These are phyloP conservation scores for Pissodes strobi DNA, from an alignment of 1,140 invertebrate genomes.

Conservation along the genomic window DNA sequence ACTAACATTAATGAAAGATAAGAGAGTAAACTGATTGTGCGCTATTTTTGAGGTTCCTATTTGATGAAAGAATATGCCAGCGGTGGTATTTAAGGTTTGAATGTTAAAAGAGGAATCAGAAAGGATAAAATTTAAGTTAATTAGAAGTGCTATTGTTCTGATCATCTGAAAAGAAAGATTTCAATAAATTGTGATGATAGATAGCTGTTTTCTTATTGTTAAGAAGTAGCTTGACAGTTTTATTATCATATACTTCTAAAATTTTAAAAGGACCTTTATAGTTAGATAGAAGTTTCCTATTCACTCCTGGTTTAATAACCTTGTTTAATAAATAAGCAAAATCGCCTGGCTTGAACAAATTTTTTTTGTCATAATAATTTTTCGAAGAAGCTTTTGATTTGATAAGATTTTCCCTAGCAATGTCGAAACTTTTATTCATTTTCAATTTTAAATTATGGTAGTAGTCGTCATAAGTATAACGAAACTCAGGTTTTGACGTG, in stretches of 20 bases:
- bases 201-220: constrained; percentile 24
- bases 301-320: constrained; percentile 14
- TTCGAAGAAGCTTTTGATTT: constrained; percentile 45
- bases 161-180: constrained; percentile 36
- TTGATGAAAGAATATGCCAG: too few relatives aligned
- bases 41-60: too few relatives aligned
- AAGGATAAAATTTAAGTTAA: too few relatives aligned
- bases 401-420: too few relatives aligned
- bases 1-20: too few relatives aligned
- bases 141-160: too few relatives aligned
- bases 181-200: constrained; percentile 39
- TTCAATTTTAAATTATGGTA: constrained; percentile 50
- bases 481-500: constrained; percentile 33
- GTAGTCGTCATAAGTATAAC: too few relatives aligned
- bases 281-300: constrained; percentile 23
- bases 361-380: constrained; percentile 42
- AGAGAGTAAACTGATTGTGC: too few relatives aligned
- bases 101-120: too few relatives aligned
- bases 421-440: constrained; percentile 44
- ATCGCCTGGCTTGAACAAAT: constrained; percentile 39
- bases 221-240: constrained; percentile 26
- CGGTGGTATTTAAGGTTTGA: too few relatives aligned
- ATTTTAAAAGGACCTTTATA: constrained; percentile 38
- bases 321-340: constrained; percentile 34
- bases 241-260: constrained; percentile 24